Evolutionary conservation across 2,113 vertebrate species (phyloP).

Genomic region (Pungitius pungitius): DNA sequence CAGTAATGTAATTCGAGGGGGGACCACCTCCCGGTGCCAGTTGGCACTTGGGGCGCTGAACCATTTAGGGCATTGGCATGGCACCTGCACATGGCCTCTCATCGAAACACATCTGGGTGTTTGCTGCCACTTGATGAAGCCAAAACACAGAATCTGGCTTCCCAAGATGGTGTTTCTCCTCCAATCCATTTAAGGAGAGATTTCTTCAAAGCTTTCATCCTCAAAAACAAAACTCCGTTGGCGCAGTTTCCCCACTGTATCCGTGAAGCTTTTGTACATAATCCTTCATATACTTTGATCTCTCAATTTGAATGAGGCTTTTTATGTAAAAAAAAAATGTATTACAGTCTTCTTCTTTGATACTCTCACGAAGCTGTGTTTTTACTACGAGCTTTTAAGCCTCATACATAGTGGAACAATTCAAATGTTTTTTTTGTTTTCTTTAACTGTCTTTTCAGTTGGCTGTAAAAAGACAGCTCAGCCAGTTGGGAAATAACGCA

Average conservation of each 20-base stretch:
- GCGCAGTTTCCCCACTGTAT: slow-evolving; percentile 10
- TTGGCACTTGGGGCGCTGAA: slow-evolving; percentile 77
- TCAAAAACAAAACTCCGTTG: slow-evolving; percentile 22
- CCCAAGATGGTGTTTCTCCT: slow-evolving; percentile 62
- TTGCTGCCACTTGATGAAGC: slow-evolving; percentile 53
- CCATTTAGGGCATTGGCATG: slow-evolving; percentile 77
- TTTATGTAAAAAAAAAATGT: neutral
- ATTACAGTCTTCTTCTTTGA: neutral
- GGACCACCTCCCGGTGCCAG: slow-evolving; percentile 66
- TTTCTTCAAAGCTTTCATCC: slow-evolving; percentile 45
- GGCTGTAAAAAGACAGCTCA: slow-evolving; percentile 38
- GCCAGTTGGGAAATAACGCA: slow-evolving; percentile 49
- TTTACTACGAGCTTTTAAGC: neutral
- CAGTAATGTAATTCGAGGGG: slow-evolving; percentile 74
- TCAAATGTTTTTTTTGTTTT: neutral
- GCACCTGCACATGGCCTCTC: slow-evolving; percentile 67
- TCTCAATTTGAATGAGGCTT: neutral
- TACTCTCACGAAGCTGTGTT: neutral
- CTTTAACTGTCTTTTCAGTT: slow-evolving; percentile 30
- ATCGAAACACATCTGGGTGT: slow-evolving; percentile 65
- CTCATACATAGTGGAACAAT: neutral
- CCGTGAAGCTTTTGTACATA: slow-evolving; percentile 1
- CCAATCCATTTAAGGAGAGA: slow-evolving; percentile 58
- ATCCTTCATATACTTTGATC: neutral
- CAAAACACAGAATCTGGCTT: slow-evolving; percentile 59